These are phyloP conservation scores for Bathynomus jamesi DNA, from an alignment of 1,140 invertebrate species.

Conservation along the genomic window DNA sequence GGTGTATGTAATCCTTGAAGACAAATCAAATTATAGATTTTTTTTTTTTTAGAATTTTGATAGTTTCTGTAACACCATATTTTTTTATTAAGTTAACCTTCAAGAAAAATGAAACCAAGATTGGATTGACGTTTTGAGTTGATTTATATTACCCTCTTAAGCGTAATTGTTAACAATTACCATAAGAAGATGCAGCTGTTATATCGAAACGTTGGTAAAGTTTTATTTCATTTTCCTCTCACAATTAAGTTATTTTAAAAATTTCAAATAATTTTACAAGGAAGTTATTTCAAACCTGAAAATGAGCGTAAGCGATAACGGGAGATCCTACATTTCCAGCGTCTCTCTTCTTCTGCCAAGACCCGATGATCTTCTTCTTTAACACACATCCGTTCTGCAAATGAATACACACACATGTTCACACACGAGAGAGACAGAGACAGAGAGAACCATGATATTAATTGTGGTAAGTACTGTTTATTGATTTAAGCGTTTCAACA, in stretches of 20 bases:
- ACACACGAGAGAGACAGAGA: no score
- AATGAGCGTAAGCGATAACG: constrained; percentile 68
- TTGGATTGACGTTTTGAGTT: background rate
- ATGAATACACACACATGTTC: no score
- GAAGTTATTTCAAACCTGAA: constrained; percentile 44
- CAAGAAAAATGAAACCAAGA: background rate
- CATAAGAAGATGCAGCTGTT: background rate
- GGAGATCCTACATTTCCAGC: constrained; percentile 62
- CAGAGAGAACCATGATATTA: no score
- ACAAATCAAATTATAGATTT: background rate
- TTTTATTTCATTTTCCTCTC: no score
- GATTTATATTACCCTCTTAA: background rate
- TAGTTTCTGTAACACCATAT: background rate
- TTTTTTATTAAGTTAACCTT: background rate
- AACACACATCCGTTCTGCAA: constrained; percentile 61
- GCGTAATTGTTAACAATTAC: background rate
- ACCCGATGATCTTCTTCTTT: constrained; percentile 70
- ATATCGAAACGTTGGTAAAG: background rate
- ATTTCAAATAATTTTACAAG: background rate
- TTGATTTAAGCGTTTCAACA: no score
- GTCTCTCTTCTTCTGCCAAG: constrained; percentile 70
- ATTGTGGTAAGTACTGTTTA: no score
- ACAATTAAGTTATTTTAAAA: no score
- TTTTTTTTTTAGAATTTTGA: background rate
- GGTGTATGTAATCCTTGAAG: background rate